Evolutionary conservation across 1,140 invertebrate species (phyloP).

Genomic region (Mycetomoellerius zeteki): DNA sequence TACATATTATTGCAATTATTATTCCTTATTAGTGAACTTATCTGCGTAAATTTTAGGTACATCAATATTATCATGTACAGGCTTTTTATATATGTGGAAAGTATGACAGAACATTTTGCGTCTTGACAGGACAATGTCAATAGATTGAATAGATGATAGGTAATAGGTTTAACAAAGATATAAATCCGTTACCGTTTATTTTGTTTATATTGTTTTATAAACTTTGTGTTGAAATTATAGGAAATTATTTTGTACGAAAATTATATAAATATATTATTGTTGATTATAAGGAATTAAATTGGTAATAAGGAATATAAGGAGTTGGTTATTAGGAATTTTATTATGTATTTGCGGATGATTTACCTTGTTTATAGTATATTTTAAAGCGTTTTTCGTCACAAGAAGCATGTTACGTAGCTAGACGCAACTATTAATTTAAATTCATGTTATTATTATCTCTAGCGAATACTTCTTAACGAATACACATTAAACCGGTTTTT

Average conservation of each 20-base stretch:
- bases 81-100: neutral
- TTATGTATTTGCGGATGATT: neutral
- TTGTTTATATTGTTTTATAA: neutral
- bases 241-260: neutral
- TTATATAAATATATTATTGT: neutral
- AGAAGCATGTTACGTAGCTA: slow-evolving; percentile 12
- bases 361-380: slow-evolving; percentile 36
- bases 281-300: neutral
- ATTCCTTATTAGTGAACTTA: neutral
- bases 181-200: neutral
- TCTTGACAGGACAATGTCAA: neutral
- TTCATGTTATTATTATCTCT: slow-evolving; percentile 40
- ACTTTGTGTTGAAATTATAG: neutral
- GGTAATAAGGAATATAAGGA: too few species aligned
- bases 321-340: neutral
- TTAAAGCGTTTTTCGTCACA: neutral
- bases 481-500: slow-evolving; percentile 55
- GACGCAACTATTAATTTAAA: slow-evolving; percentile 39
- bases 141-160: too few species aligned
- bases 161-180: neutral
- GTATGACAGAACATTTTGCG: neutral
- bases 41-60: neutral
- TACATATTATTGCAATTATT: neutral
- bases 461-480: slow-evolving; percentile 26
- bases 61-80: neutral